phyloP scores from a whole-genome alignment of 2,113 vertebrate genomes.

The Microcebus tavaratra region DNA sequence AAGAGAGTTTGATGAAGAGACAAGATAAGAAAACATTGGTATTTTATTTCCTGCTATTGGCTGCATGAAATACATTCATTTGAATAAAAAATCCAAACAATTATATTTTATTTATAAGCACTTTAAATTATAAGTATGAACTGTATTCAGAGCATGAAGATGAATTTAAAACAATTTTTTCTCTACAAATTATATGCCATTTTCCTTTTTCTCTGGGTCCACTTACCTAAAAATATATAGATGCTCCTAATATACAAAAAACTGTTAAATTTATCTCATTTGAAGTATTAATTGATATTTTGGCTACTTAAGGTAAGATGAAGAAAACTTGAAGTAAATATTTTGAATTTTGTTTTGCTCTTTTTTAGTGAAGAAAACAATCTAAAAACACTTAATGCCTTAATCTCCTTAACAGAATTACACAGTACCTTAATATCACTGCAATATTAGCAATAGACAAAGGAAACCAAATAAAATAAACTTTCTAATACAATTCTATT shows the following conservation, averaged over 20 bases:
- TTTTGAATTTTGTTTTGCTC: background rate
- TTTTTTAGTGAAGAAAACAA: background rate
- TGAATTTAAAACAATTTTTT: background rate
- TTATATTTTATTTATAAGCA: background rate
- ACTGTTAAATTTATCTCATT: background rate
- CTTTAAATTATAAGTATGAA: background rate
- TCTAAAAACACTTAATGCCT: background rate
- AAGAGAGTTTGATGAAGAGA: background rate
- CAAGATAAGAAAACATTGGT: background rate
- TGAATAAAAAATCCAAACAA: background rate
- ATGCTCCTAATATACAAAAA: background rate
- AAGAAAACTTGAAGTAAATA: background rate
- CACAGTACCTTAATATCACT: background rate
- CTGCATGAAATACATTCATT: background rate
- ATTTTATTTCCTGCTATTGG: background rate
- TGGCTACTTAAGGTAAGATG: background rate
- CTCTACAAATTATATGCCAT: background rate
- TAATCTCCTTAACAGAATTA: background rate
- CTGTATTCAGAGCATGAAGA: background rate
- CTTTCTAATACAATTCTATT: background rate
- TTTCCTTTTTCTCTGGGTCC: background rate
- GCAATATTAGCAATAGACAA: background rate
- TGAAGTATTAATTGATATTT: background rate
- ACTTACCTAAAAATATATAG: background rate
- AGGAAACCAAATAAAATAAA: background rate